phyloP scores from a whole-genome alignment of 1,140 invertebrate genomes.

The Mercenaria mercenaria region DNA sequence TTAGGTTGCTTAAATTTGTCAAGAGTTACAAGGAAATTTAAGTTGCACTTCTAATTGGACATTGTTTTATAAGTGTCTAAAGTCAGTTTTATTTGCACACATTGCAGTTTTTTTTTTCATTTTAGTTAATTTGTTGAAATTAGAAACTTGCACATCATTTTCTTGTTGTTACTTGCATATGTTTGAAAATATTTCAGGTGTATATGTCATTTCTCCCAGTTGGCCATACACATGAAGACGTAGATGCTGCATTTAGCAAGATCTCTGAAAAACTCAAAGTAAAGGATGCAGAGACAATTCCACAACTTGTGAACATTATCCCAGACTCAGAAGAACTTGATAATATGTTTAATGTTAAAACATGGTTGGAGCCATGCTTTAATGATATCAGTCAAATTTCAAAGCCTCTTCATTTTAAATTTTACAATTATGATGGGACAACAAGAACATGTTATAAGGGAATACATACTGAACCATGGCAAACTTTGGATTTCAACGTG shows the following conservation, averaged over 20 bases:
- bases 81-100: too few species aligned
- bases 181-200: not conserved
- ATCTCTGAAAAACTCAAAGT: not conserved
- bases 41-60: too few species aligned
- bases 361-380: not conserved
- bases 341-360: not conserved
- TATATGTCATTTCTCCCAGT: conserved; percentile 23
- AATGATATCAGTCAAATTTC: not conserved
- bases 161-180: not conserved
- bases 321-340: not conserved
- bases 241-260: conserved; percentile 28
- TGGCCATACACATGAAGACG: conserved; percentile 28
- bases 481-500: not conserved
- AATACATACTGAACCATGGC: not conserved
- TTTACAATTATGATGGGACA: not conserved
- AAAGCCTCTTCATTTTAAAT: conserved; percentile 4
- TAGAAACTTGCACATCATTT: too few species aligned
- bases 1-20: too few species aligned
- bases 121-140: too few species aligned
- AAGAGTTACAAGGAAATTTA: too few species aligned
- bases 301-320: not conserved
- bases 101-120: too few species aligned
- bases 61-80: too few species aligned
- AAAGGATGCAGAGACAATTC: conserved; percentile 19
- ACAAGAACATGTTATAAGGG: not conserved